Evolutionary conservation across 2,888 invertebrate species (phyloP).

Genomic region (Formica aserva): DNA sequence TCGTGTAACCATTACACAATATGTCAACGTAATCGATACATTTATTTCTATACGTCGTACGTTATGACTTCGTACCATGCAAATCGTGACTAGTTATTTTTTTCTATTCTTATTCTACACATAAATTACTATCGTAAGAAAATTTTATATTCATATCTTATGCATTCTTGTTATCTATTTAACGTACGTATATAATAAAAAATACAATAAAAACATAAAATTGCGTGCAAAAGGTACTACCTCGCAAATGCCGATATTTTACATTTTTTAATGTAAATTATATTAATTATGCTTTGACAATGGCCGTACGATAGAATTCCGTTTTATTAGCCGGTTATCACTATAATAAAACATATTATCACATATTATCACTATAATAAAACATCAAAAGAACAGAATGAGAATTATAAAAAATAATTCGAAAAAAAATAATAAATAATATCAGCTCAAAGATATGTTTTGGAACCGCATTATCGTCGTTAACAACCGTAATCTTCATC

Average conservation of each 20-base stretch:
- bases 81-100: neutral
- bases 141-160: neutral
- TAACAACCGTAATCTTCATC: neutral
- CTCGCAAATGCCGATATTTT: neutral
- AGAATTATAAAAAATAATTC: neutral
- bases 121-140: neutral
- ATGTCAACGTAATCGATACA: constrained; percentile 16
- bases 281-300: neutral
- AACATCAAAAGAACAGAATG: neutral
- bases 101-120: neutral
- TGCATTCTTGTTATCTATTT: neutral
- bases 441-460: neutral
- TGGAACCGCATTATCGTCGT: neutral
- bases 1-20: neutral
- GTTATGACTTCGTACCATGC: neutral
- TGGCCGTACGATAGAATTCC: neutral
- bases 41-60: neutral
- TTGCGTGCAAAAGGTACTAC: neutral
- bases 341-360: neutral
- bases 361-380: neutral
- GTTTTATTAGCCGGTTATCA: neutral
- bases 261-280: constrained; percentile 28
- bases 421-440: neutral
- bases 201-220: neutral
- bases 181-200: neutral